Conservation (phyloP, 2,113 vertebrate genomes). For the Balaeniceps rex region DNA sequence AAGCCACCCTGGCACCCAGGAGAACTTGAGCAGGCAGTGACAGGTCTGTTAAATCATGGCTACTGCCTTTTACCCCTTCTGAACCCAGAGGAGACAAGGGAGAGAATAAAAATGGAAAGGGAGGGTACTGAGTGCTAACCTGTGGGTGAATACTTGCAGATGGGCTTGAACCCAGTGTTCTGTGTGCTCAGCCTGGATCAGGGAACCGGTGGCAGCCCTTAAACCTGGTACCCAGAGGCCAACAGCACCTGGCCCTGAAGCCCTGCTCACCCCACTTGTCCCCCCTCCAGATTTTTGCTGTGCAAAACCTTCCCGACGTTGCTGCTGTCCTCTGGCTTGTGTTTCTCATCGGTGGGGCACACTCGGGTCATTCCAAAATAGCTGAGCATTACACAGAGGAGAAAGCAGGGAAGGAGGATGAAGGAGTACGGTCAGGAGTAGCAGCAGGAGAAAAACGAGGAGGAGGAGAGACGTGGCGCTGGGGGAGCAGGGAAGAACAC, state of each 20-base stretch:
- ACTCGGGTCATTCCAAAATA: background rate
- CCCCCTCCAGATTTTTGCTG: background rate
- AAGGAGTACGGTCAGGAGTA: background rate
- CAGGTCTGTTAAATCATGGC: background rate
- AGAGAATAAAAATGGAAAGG: background rate
- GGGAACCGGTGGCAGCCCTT: background rate
- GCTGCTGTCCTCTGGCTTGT: background rate
- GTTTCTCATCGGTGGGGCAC: fast-evolving
- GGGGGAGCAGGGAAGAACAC: background rate
- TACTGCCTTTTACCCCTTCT: background rate
- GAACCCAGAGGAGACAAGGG: background rate
- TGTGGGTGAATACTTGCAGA: background rate
- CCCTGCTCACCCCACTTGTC: background rate
- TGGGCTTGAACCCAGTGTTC: background rate
- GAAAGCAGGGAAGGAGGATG: background rate
- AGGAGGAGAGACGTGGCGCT: background rate
- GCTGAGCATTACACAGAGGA: fast-evolving
- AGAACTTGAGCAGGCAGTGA: background rate
- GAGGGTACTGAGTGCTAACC: background rate
- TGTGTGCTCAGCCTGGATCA: background rate
- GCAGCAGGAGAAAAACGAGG: background rate
- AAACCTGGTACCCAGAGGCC: background rate
- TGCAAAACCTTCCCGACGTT: background rate
- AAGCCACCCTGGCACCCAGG: background rate
- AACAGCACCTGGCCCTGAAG: background rate